A percentile compares a stretch with the other conserved stretches of the same genome.
Evolutionary conservation across 2,888 invertebrate genomes (phyloP).

Genomic region (Idaea biselata): DNA sequence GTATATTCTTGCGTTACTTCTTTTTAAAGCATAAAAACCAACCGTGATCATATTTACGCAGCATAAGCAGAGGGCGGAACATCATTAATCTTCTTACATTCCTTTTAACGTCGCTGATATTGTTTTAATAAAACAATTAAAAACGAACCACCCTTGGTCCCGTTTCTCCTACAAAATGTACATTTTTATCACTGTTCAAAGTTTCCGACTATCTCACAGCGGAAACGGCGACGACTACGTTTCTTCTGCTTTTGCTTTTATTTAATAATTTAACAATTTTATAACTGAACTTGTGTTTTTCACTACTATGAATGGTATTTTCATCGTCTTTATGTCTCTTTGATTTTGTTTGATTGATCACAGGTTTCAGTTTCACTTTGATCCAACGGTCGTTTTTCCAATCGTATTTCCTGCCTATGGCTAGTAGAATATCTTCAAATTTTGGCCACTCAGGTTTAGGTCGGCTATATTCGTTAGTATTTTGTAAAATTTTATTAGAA

Average conservation of each 20-base stretch:
- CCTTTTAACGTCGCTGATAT: slow-evolving; percentile 28
- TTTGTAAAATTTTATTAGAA: neutral
- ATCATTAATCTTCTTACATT: slow-evolving; percentile 31
- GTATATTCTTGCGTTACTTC: slow-evolving; percentile 3
- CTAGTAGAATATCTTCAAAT: slow-evolving; percentile 66
- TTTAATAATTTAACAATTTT: slow-evolving; percentile 63
- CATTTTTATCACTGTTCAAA: neutral
- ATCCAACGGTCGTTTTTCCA: slow-evolving; percentile 77
- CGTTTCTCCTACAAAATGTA: slow-evolving; percentile 56
- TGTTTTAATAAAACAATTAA: slow-evolving; percentile 35
- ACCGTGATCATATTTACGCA: slow-evolving; percentile 17
- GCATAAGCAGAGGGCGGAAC: slow-evolving; percentile 25
- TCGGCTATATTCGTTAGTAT: slow-evolving; percentile 14
- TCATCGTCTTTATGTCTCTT: slow-evolving; percentile 30
- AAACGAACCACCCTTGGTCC: slow-evolving; percentile 60
- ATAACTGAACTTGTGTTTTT: slow-evolving; percentile 70
- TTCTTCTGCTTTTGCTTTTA: slow-evolving; percentile 67
- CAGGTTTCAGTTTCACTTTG: slow-evolving; percentile 62
- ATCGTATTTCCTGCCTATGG: slow-evolving; percentile 67
- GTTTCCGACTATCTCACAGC: slow-evolving; percentile 66
- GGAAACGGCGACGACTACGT: slow-evolving; percentile 69
- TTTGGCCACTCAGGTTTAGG: slow-evolving; percentile 55
- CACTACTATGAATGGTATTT: slow-evolving; percentile 45
- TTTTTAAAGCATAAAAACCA: slow-evolving; percentile 18
- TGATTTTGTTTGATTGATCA: slow-evolving; percentile 25